phyloP scores from a whole-genome alignment of 2,113 vertebrate genomes.

The Pterocles orientalis region DNA sequence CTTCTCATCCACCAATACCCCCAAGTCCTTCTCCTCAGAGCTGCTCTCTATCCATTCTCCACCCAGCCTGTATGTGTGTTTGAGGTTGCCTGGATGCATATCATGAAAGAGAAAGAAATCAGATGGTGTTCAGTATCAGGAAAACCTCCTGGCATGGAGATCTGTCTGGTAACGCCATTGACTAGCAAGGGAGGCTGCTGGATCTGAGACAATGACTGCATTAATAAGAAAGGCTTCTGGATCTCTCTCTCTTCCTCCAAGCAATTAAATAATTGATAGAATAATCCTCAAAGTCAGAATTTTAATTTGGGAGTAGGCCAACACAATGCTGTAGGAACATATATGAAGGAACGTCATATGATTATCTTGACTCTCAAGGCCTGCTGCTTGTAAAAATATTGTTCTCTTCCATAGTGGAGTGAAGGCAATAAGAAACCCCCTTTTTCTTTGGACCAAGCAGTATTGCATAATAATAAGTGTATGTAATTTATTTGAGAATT shows the following conservation, averaged over 20 bases:
- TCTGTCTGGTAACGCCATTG: background rate
- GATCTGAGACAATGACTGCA: background rate
- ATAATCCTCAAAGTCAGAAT: background rate
- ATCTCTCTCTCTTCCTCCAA: background rate
- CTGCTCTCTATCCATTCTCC: no score
- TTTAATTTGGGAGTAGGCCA: background rate
- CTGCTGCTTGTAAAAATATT: background rate
- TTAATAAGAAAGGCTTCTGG: background rate
- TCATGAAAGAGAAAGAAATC: background rate
- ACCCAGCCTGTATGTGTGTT: no score
- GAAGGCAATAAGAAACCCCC: background rate
- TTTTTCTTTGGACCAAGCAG: background rate
- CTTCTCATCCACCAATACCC: no score
- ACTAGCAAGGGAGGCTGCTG: background rate
- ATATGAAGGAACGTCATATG: background rate
- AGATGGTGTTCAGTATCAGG: background rate
- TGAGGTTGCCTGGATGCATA: background rate
- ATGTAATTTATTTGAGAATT: background rate
- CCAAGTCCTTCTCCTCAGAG: no score
- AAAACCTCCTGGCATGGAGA: background rate
- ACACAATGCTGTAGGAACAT: background rate
- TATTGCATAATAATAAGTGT: background rate
- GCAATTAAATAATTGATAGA: background rate
- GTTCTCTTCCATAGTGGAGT: background rate
- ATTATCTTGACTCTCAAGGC: background rate